Conservation (phyloP, 2,888 invertebrate genomes). For the Gisinianus flammeolus region DNA sequence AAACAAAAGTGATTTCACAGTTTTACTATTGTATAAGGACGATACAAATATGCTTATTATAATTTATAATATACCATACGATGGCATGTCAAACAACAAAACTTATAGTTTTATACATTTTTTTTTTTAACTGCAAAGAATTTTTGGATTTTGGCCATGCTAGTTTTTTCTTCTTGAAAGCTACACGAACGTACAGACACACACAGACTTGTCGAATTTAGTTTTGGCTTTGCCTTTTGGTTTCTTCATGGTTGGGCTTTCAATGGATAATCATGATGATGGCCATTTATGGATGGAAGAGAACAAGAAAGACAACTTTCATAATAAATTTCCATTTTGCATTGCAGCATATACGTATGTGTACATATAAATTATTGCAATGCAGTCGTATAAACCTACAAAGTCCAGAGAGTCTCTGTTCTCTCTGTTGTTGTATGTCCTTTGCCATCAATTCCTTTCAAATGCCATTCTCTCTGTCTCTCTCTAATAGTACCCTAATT, state of each 20-base stretch:
- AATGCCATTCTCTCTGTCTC: not conserved
- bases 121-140: not conserved
- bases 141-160: not conserved
- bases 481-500: not conserved
- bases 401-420: too few species aligned
- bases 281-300: conserved; percentile 31
- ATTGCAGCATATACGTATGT: not conserved
- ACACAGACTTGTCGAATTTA: not conserved
- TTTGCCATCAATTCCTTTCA: too few species aligned
- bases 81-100: too few species aligned
- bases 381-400: not conserved
- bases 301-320: conserved; percentile 36
- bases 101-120: not conserved
- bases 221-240: conserved; percentile 17
- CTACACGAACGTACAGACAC: not conserved
- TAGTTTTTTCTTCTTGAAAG: not conserved
- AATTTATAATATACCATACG: not conserved
- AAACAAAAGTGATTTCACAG: not conserved
- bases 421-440: too few species aligned
- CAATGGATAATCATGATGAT: conserved; percentile 11
- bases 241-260: not conserved
- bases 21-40: not conserved
- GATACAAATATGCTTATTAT: not conserved
- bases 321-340: conserved; percentile 32
- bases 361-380: not conserved